Percentiles rank a stretch among this genome's conserved stretches.
These are phyloP conservation scores for Erethizon dorsatum DNA, from an alignment of 2,797 vertebrate species.

Conservation along the genomic window DNA sequence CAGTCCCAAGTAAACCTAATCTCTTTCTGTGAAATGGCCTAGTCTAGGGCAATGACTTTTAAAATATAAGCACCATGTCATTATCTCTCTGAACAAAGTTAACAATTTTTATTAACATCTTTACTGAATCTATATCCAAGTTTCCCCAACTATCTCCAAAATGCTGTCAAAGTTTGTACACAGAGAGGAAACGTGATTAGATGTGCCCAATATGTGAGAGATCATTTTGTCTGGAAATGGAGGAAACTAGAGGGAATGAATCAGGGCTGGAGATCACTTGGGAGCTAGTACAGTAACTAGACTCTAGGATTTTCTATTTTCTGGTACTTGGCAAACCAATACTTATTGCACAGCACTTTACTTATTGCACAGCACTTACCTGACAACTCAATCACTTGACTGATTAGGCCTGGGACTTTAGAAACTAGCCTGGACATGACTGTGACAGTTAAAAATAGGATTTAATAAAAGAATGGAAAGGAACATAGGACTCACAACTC, in stretches of 20 bases:
- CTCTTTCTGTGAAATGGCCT: neutral
- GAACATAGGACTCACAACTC: neutral
- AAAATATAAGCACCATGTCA: neutral
- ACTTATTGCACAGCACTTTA: neutral
- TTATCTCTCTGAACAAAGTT: slow-evolving; percentile 18
- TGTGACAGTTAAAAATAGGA: slow-evolving; percentile 10
- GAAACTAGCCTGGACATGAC: slow-evolving; percentile 4
- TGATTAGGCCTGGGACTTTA: slow-evolving; percentile 26
- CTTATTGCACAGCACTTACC: neutral
- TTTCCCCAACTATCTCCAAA: slow-evolving; percentile 48
- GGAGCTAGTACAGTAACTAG: neutral
- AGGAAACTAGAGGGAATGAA: neutral
- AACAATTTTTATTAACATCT: slow-evolving; percentile 51
- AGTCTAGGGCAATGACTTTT: neutral
- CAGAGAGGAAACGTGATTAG: neutral
- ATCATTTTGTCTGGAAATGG: neutral
- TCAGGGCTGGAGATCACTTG: neutral
- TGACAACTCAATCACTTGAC: slow-evolving; percentile 31
- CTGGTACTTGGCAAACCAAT: neutral
- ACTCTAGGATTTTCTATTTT: slow-evolving; percentile 17
- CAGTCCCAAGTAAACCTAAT: neutral
- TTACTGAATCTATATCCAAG: slow-evolving; percentile 61
- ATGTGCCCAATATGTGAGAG: neutral
- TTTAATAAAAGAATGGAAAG: slow-evolving; percentile 24
- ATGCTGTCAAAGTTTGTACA: slow-evolving; percentile 45